These are phyloP conservation scores for Tridacna crocea DNA, from an alignment of 2,888 invertebrate genomes.

Conservation along the genomic window DNA sequence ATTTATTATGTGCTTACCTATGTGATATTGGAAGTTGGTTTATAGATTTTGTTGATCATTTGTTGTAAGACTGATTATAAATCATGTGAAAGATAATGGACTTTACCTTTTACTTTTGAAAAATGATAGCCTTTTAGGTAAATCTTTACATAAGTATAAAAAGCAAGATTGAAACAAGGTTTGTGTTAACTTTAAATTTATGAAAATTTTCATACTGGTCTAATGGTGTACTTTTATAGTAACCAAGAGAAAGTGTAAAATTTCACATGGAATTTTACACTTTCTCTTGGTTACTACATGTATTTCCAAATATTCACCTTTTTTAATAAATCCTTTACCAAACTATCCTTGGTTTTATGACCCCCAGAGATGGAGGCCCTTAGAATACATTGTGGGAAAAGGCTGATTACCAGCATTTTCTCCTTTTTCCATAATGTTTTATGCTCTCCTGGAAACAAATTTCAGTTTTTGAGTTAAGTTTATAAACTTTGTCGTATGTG, in stretches of 20 bases:
- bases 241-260: no score
- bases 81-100: neutral
- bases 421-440: neutral
- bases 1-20: neutral
- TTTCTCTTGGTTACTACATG: no score
- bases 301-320: neutral
- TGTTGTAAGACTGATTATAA: neutral
- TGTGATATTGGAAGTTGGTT: neutral
- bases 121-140: neutral
- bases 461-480: neutral
- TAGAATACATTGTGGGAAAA: neutral
- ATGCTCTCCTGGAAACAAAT: neutral
- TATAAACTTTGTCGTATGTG: neutral
- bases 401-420: conserved; percentile 4
- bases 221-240: no score
- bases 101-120: neutral
- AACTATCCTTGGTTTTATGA: no score
- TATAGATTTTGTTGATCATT: no score
- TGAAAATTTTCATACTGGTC: no score
- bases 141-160: neutral
- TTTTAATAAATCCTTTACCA: no score
- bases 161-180: neutral
- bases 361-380: neutral
- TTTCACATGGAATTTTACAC: neutral
- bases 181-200: neutral